These are phyloP conservation scores for Iphiclides podalirius DNA, from an alignment of 2,888 invertebrate species.

Conservation along the genomic window DNA sequence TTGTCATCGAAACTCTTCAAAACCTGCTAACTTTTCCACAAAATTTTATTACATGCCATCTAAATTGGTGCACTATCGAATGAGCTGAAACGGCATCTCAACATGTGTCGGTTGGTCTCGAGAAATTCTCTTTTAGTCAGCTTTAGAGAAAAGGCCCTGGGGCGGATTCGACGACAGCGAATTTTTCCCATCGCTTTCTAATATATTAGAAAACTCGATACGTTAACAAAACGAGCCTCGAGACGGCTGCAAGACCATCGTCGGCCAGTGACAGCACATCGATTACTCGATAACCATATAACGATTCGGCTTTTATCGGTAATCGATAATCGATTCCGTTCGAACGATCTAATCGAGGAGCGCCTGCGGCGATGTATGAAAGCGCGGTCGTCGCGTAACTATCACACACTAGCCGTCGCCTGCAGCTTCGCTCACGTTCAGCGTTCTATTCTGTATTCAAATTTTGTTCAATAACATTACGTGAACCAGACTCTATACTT, in stretches of 20 bases:
- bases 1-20: too few relatives aligned
- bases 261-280: constrained; percentile 8
- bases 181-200: constrained; percentile 23
- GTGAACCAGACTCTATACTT: too few relatives aligned
- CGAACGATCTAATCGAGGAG: constrained; percentile 3
- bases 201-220: constrained; percentile 12
- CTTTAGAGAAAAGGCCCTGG: constrained; percentile 12
- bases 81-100: not conserved
- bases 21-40: too few relatives aligned
- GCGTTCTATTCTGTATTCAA: too few relatives aligned
- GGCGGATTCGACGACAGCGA: constrained; percentile 10
- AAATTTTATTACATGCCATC: not conserved
- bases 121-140: too few relatives aligned
- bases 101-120: too few relatives aligned
- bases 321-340: constrained; percentile 13
- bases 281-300: constrained; percentile 15
- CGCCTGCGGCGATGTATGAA: constrained; percentile 11
- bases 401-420: too few relatives aligned
- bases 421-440: too few relatives aligned
- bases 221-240: too few relatives aligned
- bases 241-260: too few relatives aligned
- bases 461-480: too few relatives aligned
- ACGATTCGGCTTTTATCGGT: constrained; percentile 4
- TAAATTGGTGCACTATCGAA: not conserved
- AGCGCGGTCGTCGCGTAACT: constrained; percentile 12